Percentiles rank a stretch among this genome's conserved stretches.
Conservation (phyloP, 2,888 invertebrate genomes). For the Phalera bucephala region DNA sequence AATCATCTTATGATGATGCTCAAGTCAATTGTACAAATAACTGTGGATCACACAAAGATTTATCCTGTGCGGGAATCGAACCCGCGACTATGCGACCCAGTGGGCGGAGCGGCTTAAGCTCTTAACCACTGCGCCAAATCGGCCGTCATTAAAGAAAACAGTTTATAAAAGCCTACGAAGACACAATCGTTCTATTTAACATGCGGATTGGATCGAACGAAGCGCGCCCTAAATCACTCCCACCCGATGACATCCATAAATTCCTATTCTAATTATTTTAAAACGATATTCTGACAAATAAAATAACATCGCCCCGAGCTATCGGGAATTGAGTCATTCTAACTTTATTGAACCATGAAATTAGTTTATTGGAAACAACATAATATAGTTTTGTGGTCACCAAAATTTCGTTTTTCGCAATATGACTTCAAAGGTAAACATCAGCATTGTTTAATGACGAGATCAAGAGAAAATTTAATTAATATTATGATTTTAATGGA, state of each 20-base stretch:
- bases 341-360: slow-evolving; percentile 58
- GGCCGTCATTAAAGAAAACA: too few relatives aligned
- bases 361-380: slow-evolving; percentile 54
- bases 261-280: slow-evolving; percentile 72
- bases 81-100: too few relatives aligned
- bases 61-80: too few relatives aligned
- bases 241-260: slow-evolving; percentile 73
- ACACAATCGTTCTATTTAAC: slow-evolving; percentile 46
- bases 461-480: slow-evolving; percentile 12
- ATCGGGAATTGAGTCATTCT: slow-evolving; percentile 62
- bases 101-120: too few relatives aligned
- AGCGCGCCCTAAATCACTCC: slow-evolving; percentile 56
- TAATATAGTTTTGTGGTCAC: slow-evolving; percentile 40
- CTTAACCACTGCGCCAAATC: too few relatives aligned
- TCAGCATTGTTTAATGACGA: slow-evolving; percentile 23
- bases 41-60: too few relatives aligned
- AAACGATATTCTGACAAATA: slow-evolving; percentile 69
- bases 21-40: too few relatives aligned
- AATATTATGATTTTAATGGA: slow-evolving; percentile 4
- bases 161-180: slow-evolving; percentile 35
- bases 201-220: slow-evolving; percentile 44
- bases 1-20: too few relatives aligned
- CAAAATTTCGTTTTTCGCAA: slow-evolving; percentile 16
- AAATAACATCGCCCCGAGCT: slow-evolving; percentile 60
- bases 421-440: slow-evolving; percentile 35